Conservation (phyloP, 2,888 invertebrate species). For the Chrysopilus asiliformis region DNA sequence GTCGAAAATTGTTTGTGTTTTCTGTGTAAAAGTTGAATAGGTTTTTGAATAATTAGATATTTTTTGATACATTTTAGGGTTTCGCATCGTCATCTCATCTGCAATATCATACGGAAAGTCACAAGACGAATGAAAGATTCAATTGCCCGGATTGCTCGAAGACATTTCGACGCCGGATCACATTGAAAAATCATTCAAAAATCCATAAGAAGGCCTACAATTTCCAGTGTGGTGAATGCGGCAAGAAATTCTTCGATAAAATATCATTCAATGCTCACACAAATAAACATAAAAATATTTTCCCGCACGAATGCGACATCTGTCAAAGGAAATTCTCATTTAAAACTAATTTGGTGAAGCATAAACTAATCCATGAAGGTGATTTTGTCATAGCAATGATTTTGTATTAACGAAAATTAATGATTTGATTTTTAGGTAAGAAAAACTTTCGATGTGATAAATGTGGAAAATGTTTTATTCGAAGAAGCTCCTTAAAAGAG, state of each 20-base stretch:
- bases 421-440: too few species aligned
- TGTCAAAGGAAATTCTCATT: constrained; percentile 45
- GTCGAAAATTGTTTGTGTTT: too few species aligned
- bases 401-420: too few species aligned
- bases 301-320: constrained; percentile 45
- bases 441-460: constrained; percentile 43
- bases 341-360: constrained; percentile 57
- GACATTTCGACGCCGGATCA: constrained; percentile 53
- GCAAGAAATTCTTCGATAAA: constrained; percentile 45
- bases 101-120: constrained; percentile 56
- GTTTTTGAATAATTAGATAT: too few species aligned
- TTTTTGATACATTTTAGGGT: constrained; percentile 39
- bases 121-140: constrained; percentile 47
- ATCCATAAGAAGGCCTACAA: constrained; percentile 40
- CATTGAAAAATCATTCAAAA: constrained; percentile 56
- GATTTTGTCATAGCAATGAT: too few species aligned
- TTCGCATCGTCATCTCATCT: constrained; percentile 59
- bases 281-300: constrained; percentile 47
- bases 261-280: constrained; percentile 46
- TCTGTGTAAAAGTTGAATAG: too few species aligned
- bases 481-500: constrained; percentile 43
- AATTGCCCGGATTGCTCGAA: constrained; percentile 51
- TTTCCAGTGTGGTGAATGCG: constrained; percentile 46
- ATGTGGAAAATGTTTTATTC: constrained; percentile 47
- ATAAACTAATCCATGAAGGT: constrained; percentile 40